phyloP scores from a whole-genome alignment of 2,888 invertebrate species.

The Thymelicus lineola region DNA sequence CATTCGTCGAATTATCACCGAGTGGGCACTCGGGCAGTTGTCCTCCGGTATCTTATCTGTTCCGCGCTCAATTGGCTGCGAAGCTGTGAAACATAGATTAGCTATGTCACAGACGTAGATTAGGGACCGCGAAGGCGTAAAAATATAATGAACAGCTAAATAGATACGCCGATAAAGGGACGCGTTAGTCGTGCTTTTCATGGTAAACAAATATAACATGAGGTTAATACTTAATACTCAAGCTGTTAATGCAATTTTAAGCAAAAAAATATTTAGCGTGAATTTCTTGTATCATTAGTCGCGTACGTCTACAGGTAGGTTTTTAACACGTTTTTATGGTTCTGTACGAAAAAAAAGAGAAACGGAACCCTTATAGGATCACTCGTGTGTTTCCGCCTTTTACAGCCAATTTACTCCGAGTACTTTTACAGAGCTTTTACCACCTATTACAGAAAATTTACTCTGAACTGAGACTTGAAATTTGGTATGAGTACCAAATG shows the following conservation, averaged over 20 bases:
- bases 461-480: too few relatives aligned
- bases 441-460: too few relatives aligned
- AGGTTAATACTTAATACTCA: neutral
- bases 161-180: slow-evolving; percentile 8
- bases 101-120: slow-evolving; percentile 34
- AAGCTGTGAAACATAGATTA: slow-evolving; percentile 36
- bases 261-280: too few relatives aligned
- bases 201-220: neutral
- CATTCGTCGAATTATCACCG: slow-evolving; percentile 37
- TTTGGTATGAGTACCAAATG: too few relatives aligned
- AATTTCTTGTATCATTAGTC: too few relatives aligned
- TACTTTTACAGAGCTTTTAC: too few relatives aligned
- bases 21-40: slow-evolving; percentile 36
- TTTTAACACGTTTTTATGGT: too few relatives aligned
- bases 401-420: too few relatives aligned
- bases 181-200: neutral
- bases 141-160: slow-evolving; percentile 25
- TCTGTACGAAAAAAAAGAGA: too few relatives aligned
- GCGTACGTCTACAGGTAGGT: too few relatives aligned
- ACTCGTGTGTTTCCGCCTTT: too few relatives aligned
- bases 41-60: slow-evolving; percentile 35
- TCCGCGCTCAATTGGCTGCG: slow-evolving; percentile 34
- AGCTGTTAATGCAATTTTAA: neutral
- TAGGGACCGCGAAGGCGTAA: slow-evolving; percentile 15
- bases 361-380: too few relatives aligned